phyloP scores from a whole-genome alignment of 2,113 vertebrate species.

The Saimiri boliviensis region DNA sequence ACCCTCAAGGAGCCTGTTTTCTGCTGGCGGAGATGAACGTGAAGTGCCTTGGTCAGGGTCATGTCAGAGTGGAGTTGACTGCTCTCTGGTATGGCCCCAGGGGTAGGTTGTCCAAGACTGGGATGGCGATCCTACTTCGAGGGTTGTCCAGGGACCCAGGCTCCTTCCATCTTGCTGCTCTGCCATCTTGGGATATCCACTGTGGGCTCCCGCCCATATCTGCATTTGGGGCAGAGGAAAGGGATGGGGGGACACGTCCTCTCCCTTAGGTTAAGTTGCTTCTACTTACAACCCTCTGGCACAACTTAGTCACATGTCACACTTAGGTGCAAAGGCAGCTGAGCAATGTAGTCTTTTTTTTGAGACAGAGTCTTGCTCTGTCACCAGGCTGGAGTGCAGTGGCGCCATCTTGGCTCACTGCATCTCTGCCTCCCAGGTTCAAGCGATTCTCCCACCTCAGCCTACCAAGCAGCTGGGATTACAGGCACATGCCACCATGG shows the following conservation, averaged over 20 bases:
- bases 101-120: neutral
- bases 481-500: too few species aligned
- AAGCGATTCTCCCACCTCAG: too few species aligned
- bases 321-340: neutral
- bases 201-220: neutral
- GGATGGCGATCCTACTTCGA: accelerated
- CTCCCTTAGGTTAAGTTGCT: neutral
- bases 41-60: neutral
- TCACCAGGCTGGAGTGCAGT: too few species aligned
- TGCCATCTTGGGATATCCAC: neutral
- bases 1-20: neutral
- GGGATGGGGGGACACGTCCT: neutral
- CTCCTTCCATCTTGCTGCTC: neutral
- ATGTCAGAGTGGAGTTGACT: neutral
- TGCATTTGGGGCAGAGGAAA: neutral
- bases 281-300: neutral
- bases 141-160: neutral
- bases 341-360: neutral
- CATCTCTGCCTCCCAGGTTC: too few species aligned
- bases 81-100: neutral
- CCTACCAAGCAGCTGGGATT: too few species aligned
- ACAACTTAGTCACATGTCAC: neutral
- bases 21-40: neutral
- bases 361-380: too few species aligned
- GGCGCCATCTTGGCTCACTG: too few species aligned